These are phyloP conservation scores for Thalassarche chlororhynchos DNA, from an alignment of 2,113 vertebrate species.

Conservation along the genomic window DNA sequence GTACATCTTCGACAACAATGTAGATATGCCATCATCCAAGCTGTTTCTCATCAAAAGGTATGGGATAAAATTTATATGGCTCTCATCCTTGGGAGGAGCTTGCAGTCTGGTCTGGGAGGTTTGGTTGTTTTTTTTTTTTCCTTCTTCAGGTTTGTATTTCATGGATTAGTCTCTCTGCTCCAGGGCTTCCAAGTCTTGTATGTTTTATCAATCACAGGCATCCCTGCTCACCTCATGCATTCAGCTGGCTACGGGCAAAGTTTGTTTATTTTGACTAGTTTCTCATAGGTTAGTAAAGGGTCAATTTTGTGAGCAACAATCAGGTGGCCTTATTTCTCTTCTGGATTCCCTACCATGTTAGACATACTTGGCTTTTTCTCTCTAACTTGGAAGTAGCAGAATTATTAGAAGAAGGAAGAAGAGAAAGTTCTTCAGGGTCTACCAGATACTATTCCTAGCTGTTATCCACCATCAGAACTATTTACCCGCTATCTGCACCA, in stretches of 20 bases:
- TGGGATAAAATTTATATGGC: not conserved
- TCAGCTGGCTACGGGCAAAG: not conserved
- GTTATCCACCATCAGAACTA: not conserved
- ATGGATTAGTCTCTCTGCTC: not conserved
- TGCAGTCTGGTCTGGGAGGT: not conserved
- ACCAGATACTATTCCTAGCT: not conserved
- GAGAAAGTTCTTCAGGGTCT: not conserved
- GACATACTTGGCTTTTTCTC: not conserved
- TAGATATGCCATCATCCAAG: not conserved
- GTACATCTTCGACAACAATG: not conserved
- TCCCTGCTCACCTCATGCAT: not conserved
- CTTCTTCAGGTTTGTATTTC: not conserved
- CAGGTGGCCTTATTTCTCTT: not conserved
- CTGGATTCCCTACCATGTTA: not conserved
- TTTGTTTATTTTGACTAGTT: not conserved
- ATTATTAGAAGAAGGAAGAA: not conserved
- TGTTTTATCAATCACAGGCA: not conserved
- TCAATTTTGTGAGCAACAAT: not conserved
- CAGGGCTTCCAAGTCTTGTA: not conserved
- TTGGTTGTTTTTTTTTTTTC: not conserved
- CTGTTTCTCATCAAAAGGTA: not conserved
- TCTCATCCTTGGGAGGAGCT: not conserved
- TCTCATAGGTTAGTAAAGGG: not conserved
- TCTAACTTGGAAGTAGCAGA: not conserved
- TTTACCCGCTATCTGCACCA: not conserved